These are phyloP conservation scores for Phoxinus phoxinus DNA, from an alignment of 2,113 vertebrate genomes.

Conservation along the genomic window DNA sequence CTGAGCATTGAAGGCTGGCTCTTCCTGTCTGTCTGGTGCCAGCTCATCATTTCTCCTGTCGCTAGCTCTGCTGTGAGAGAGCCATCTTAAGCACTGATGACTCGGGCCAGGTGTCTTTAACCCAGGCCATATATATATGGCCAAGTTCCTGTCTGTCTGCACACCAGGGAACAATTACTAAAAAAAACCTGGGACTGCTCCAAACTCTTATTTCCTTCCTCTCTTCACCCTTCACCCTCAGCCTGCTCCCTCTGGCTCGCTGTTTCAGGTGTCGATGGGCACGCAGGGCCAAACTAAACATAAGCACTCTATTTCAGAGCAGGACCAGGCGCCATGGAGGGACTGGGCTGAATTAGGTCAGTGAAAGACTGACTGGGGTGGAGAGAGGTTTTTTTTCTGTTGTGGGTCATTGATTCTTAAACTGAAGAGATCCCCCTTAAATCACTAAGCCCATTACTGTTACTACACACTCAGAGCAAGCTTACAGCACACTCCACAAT, in stretches of 20 bases:
- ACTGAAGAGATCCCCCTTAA: background rate
- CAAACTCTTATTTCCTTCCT: conserved; percentile 10
- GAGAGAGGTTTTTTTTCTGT: background rate
- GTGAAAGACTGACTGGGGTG: background rate
- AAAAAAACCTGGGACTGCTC: background rate
- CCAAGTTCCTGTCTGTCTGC: background rate
- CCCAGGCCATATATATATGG: conserved; percentile 19
- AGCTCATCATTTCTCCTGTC: background rate
- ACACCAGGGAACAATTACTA: conserved; percentile 8
- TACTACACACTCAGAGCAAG: conserved; percentile 11
- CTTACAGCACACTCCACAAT: background rate
- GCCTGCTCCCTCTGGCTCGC: background rate
- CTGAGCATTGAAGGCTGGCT: background rate
- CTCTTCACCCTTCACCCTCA: background rate
- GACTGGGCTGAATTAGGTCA: conserved; percentile 21
- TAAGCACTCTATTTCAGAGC: conserved; percentile 4
- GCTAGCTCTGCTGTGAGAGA: background rate
- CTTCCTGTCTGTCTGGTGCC: background rate
- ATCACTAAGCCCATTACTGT: conserved; percentile 17
- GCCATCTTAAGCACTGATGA: conserved; percentile 21
- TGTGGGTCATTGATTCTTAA: conserved; percentile 19
- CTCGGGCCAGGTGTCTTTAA: conserved; percentile 44
- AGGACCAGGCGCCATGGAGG: background rate
- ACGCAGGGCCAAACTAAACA: background rate
- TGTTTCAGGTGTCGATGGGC: background rate